Evolutionary conservation across 1,140 invertebrate species (phyloP).

Genomic region (Drosophila littoralis): DNA sequence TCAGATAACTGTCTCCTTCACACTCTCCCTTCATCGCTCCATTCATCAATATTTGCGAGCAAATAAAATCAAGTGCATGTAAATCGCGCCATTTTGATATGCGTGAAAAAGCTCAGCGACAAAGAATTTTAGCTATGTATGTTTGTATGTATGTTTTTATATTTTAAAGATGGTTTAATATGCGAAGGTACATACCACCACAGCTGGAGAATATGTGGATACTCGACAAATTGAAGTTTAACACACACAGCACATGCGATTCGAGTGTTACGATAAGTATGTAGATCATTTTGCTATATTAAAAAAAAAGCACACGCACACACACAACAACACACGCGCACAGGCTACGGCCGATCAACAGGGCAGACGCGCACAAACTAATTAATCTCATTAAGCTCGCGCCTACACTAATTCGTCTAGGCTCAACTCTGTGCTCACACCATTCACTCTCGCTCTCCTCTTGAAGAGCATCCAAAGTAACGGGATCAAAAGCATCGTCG

Average conservation of each 20-base stretch:
- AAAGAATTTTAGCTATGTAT: neutral
- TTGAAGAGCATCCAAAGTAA: neutral
- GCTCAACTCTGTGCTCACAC: neutral
- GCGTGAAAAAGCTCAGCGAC: neutral
- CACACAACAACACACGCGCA: neutral
- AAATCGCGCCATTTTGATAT: neutral
- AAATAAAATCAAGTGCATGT: neutral
- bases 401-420: too few relatives aligned
- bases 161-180: neutral
- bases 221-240: neutral
- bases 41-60: neutral
- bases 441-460: neutral
- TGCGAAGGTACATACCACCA: neutral
- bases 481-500: constrained; percentile 7
- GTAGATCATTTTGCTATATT: neutral
- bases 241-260: neutral
- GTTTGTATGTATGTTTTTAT: neutral
- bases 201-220: neutral
- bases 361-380: constrained; percentile 3
- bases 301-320: neutral
- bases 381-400: neutral
- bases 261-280: neutral
- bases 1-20: neutral
- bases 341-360: neutral
- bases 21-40: neutral